A percentile compares a stretch with the other conserved stretches of the same genome.
These are phyloP conservation scores for Cinclus mexicanus DNA, from an alignment of 2,113 vertebrate species.

Conservation along the genomic window DNA sequence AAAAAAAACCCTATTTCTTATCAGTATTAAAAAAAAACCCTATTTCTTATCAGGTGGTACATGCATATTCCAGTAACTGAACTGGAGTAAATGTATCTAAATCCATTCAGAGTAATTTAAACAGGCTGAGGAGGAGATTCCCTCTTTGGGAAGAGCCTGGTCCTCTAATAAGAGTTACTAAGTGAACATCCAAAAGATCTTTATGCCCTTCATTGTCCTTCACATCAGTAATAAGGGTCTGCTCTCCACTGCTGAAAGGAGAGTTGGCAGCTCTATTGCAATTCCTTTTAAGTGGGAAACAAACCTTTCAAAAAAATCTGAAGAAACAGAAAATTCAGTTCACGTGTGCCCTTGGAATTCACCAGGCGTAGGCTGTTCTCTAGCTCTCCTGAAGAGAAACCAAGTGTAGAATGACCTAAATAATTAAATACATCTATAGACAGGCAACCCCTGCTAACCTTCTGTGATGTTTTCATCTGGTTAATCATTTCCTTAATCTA, in stretches of 20 bases:
- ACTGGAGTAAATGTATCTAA: neutral
- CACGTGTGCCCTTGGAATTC: rapidly evolving
- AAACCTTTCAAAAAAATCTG: neutral
- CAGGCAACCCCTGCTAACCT: neutral
- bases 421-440: neutral
- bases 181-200: neutral
- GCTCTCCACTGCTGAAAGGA: neutral
- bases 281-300: neutral
- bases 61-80: neutral
- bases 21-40: neutral
- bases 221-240: neutral
- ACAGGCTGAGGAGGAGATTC: neutral
- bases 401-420: neutral
- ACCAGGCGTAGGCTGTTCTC: neutral
- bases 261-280: neutral
- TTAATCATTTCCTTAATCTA: neutral
- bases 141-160: neutral
- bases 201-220: neutral
- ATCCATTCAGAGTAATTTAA: neutral
- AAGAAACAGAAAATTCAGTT: neutral
- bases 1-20: neutral
- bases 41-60: neutral
- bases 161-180: neutral
- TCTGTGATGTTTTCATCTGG: neutral
- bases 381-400: neutral